Conservation (phyloP, 1,140 invertebrate genomes). For the Bombyx mandarina region DNA sequence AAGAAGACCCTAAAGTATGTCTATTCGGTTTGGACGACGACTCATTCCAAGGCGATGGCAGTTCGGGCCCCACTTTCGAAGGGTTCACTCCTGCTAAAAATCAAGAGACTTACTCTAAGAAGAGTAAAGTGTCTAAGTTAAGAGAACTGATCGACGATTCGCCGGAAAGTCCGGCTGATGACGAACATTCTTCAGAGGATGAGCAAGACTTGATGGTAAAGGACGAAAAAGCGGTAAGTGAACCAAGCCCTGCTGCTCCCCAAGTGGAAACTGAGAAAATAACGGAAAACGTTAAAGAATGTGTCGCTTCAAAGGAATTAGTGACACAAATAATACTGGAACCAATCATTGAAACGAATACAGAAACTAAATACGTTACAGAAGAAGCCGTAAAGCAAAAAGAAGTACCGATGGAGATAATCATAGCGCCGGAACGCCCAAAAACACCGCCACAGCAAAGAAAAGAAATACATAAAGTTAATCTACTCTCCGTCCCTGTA, state of each 20-base stretch:
- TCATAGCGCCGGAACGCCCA: slow-evolving; percentile 6
- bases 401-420: slow-evolving; percentile 23
- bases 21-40: slow-evolving; percentile 74
- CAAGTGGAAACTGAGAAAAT: slow-evolving; percentile 26
- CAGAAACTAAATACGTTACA: slow-evolving; percentile 1
- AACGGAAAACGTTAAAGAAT: slow-evolving; percentile 26
- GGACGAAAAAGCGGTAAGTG: slow-evolving; percentile 34
- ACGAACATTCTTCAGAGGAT: slow-evolving; percentile 72
- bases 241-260: slow-evolving; percentile 24
- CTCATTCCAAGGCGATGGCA: slow-evolving; percentile 67
- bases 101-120: slow-evolving; percentile 69
- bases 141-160: slow-evolving; percentile 67
- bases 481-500: background rate
- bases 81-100: slow-evolving; percentile 69
- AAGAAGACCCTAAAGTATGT: slow-evolving; percentile 73
- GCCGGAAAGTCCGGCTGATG: slow-evolving; percentile 65
- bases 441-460: slow-evolving; percentile 4
- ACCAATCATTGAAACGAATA: background rate
- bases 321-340: slow-evolving; percentile 14
- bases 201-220: slow-evolving; percentile 69
- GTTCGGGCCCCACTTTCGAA: slow-evolving; percentile 64
- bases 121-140: slow-evolving; percentile 66
- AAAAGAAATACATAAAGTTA: background rate
- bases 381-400: slow-evolving; percentile 11
- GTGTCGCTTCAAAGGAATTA: too few species aligned